A percentile compares a stretch with the other conserved stretches of the same genome.
phyloP scores from a whole-genome alignment of 2,797 vertebrate species.

The Poecilia picta region DNA sequence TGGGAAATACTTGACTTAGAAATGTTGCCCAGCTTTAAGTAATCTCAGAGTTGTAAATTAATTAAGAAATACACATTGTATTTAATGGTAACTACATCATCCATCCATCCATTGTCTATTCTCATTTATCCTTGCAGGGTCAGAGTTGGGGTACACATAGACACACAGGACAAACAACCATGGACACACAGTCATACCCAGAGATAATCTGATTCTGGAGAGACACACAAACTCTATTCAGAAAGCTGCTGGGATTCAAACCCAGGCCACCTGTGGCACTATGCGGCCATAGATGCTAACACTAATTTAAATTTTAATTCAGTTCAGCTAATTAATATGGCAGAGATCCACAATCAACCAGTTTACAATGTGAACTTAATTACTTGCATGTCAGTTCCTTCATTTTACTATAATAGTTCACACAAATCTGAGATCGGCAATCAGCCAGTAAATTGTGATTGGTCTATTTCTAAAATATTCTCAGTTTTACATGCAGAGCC shows the following conservation, averaged over 20 bases:
- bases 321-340: not conserved
- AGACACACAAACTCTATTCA: not conserved
- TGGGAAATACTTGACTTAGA: not conserved
- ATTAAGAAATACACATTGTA: not conserved
- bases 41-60: not conserved
- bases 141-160: no score
- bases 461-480: not conserved
- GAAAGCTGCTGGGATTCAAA: not conserved
- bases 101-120: no score
- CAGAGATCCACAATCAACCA: not conserved
- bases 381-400: not conserved
- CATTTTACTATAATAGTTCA: not conserved
- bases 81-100: not conserved
- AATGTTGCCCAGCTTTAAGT: not conserved
- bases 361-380: not conserved
- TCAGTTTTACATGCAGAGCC: not conserved
- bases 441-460: not conserved
- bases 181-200: no score
- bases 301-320: not conserved
- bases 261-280: not conserved
- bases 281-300: not conserved
- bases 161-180: no score
- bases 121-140: no score
- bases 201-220: no score
- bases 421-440: not conserved